Percentiles rank a stretch among this genome's conserved stretches.
phyloP scores from a whole-genome alignment of 2,797 vertebrate species.

The Ficedula albicollis region DNA sequence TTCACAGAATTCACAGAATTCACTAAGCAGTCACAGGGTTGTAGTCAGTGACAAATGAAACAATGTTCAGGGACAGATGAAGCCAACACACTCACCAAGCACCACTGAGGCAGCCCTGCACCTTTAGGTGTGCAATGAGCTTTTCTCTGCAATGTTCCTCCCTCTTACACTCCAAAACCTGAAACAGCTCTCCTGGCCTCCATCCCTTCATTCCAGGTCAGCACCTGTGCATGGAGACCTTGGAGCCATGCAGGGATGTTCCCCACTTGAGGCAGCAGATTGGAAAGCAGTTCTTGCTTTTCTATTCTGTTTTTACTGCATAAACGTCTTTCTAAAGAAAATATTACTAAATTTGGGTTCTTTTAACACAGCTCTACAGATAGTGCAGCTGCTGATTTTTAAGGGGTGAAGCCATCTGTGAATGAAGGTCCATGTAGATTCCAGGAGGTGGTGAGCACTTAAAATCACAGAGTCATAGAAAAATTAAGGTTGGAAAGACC shows the following conservation, averaged over 20 bases:
- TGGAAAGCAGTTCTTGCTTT: background rate
- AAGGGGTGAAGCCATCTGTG: background rate
- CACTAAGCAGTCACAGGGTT: background rate
- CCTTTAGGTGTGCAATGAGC: background rate
- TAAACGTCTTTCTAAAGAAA: background rate
- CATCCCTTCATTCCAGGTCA: background rate
- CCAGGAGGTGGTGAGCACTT: background rate
- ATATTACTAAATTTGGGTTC: background rate
- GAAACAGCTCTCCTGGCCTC: background rate
- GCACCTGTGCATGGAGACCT: background rate
- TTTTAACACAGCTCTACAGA: background rate
- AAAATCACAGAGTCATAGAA: background rate
- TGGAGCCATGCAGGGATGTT: background rate
- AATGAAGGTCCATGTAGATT: background rate
- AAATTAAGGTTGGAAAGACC: background rate
- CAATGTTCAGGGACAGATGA: background rate
- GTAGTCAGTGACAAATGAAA: background rate
- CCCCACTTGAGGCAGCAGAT: background rate
- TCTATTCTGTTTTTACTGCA: fast-evolving
- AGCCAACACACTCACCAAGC: background rate
- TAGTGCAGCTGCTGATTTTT: background rate
- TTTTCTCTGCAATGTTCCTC: background rate
- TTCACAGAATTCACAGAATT: no score
- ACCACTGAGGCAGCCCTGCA: background rate
- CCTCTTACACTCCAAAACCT: background rate